These are phyloP conservation scores for Frankliniella intonsa DNA, from an alignment of 2,888 invertebrate genomes.

Conservation along the genomic window DNA sequence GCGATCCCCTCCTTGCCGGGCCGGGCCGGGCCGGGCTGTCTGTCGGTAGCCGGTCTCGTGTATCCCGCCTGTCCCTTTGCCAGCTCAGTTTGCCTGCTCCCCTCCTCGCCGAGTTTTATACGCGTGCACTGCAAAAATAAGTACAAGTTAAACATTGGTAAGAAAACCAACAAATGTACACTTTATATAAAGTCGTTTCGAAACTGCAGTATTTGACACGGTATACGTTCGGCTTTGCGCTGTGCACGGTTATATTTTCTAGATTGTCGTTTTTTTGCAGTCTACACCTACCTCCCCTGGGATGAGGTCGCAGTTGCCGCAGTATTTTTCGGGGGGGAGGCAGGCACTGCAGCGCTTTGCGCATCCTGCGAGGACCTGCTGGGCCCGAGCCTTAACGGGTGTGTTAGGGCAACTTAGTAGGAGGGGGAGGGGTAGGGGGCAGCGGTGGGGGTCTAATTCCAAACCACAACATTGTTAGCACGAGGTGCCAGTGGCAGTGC, in stretches of 20 bases:
- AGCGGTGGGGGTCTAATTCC: background rate
- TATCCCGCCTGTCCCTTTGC: background rate
- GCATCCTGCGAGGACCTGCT: background rate
- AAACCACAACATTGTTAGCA: conserved; percentile 24
- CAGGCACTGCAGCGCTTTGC: no score
- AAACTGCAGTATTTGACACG: no score
- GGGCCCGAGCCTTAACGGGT: background rate
- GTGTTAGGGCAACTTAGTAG: background rate
- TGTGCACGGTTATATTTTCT: no score
- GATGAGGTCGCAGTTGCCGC: no score
- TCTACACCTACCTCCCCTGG: no score
- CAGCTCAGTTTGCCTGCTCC: background rate
- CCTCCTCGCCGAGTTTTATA: no score
- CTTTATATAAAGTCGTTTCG: no score
- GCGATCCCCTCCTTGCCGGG: background rate
- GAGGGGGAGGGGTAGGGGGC: background rate
- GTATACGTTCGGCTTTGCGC: no score
- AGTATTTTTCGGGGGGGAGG: no score
- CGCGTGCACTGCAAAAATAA: background rate
- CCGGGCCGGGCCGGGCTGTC: no score
- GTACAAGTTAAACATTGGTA: background rate
- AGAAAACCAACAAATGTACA: no score
- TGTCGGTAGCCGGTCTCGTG: background rate
- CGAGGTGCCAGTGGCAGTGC: background rate
- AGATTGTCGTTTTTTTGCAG: no score